Evolutionary conservation across 2,113 vertebrate genomes (phyloP).

Genomic region (Scomber scombrus): DNA sequence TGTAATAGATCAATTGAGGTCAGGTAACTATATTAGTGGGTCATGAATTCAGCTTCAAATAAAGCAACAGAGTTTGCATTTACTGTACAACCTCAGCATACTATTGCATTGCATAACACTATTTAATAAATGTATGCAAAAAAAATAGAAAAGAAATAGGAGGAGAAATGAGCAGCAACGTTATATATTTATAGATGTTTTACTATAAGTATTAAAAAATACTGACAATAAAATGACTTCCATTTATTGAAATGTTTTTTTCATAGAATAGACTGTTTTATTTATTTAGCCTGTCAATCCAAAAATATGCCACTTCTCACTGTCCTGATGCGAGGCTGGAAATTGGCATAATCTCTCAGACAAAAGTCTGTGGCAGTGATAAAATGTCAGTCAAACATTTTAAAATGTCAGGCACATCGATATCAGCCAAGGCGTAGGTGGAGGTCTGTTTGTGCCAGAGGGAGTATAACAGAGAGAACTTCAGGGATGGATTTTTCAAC

Average conservation of each 20-base stretch:
- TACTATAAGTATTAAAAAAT: neutral
- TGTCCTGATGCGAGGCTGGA: conserved; percentile 36
- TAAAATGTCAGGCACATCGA: conserved; percentile 71
- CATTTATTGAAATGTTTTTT: neutral
- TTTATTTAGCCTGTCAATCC: conserved; percentile 12
- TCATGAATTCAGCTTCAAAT: too few species aligned
- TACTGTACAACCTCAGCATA: too few species aligned
- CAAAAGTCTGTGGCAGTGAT: conserved; percentile 60
- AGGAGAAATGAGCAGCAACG: too few species aligned
- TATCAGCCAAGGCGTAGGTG: conserved; percentile 60
- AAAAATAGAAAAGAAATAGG: neutral
- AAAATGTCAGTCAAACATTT: conserved; percentile 67
- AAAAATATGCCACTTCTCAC: conserved; percentile 29
- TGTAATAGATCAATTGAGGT: neutral
- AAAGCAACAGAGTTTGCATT: neutral
- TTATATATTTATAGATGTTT: neutral
- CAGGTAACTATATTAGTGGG: too few species aligned
- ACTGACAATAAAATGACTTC: neutral
- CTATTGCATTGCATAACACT: too few species aligned
- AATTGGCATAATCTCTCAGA: conserved; percentile 58
- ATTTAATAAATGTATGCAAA: neutral
- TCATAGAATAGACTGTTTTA: conserved; percentile 10
- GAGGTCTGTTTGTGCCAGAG: conserved; percentile 67
- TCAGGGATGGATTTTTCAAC: conserved; percentile 58
- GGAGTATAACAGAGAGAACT: conserved; percentile 57